phyloP scores from a whole-genome alignment of 2,888 invertebrate species.

The Biston stratarius region DNA sequence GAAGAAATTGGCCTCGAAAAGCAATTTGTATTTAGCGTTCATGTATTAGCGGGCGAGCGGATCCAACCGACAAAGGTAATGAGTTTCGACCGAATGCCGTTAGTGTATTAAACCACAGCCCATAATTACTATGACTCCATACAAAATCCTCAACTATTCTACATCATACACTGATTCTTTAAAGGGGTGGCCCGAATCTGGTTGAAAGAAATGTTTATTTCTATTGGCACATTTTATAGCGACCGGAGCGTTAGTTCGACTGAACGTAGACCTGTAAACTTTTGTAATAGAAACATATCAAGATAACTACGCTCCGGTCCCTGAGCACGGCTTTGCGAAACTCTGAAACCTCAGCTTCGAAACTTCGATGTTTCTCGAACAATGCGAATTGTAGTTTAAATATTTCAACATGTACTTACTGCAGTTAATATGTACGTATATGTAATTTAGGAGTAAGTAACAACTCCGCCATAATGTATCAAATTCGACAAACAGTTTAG shows the following conservation, averaged over 20 bases:
- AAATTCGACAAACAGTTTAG: constrained; percentile 61
- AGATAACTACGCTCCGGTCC: constrained; percentile 53
- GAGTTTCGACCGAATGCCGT: constrained; percentile 85
- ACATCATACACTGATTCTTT: constrained; percentile 70
- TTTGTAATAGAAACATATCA: constrained; percentile 46
- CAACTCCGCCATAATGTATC: constrained; percentile 84
- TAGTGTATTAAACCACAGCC: constrained; percentile 77
- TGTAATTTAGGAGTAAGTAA: constrained; percentile 69
- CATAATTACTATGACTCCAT: constrained; percentile 48
- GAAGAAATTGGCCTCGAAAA: constrained; percentile 68
- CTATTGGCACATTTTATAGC: constrained; percentile 77
- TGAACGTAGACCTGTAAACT: constrained; percentile 26
- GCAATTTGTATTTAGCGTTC: constrained; percentile 82
- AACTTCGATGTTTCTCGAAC: constrained; percentile 53
- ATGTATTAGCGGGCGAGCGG: constrained; percentile 74
- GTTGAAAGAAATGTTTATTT: constrained; percentile 65
- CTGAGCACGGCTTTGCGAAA: constrained; percentile 83
- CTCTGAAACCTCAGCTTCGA: constrained; percentile 74
- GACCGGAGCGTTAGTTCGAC: constrained; percentile 38
- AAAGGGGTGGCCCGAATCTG: constrained; percentile 85
- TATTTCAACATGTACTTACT: constrained; percentile 48
- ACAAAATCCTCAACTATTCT: constrained; percentile 54
- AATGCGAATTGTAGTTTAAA: constrained; percentile 69
- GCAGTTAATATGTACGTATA: constrained; percentile 56
- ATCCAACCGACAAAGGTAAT: constrained; percentile 64